Percentiles rank a stretch among this genome's conserved stretches.
Evolutionary conservation across 2,113 vertebrate species (phyloP).

Genomic region (Notothenia rossii): DNA sequence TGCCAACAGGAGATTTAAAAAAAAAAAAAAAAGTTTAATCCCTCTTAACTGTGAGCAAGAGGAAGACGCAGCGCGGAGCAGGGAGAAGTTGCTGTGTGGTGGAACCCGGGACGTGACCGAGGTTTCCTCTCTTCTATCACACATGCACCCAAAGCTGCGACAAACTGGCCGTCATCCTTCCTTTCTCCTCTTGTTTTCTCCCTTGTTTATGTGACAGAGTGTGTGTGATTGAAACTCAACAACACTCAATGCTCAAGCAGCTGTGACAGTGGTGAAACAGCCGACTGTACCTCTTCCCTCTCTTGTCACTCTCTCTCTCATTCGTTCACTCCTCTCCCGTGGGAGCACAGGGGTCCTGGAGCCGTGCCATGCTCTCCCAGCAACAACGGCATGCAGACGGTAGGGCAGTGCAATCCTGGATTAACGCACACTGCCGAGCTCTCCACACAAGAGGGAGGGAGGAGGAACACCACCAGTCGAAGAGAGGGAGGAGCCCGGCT

Average conservation of each 20-base stretch:
- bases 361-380: slow-evolving; percentile 75
- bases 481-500: slow-evolving; percentile 74
- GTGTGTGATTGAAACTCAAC: slow-evolving; percentile 61
- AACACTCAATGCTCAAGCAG: slow-evolving; percentile 50
- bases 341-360: slow-evolving; percentile 76
- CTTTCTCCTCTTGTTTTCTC: slow-evolving; percentile 15
- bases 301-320: slow-evolving; percentile 28
- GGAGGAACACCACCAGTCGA: slow-evolving; percentile 60
- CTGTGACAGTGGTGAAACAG: slow-evolving; percentile 61
- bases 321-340: slow-evolving; percentile 64
- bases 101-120: slow-evolving; percentile 44
- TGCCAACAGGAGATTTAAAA: slow-evolving; percentile 38
- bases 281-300: slow-evolving; percentile 46
- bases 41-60: slow-evolving; percentile 41
- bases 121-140: slow-evolving; percentile 72
- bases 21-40: slow-evolving; percentile 70
- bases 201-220: slow-evolving; percentile 42
- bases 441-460: slow-evolving; percentile 67
- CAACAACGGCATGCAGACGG: slow-evolving; percentile 77
- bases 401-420: slow-evolving; percentile 79
- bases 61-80: slow-evolving; percentile 21
- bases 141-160: slow-evolving; percentile 54
- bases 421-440: slow-evolving; percentile 74
- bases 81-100: slow-evolving; percentile 23
- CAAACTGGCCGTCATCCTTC: slow-evolving; percentile 60